Conservation (phyloP, 2,797 vertebrate genomes). For the Tapera naevia region DNA sequence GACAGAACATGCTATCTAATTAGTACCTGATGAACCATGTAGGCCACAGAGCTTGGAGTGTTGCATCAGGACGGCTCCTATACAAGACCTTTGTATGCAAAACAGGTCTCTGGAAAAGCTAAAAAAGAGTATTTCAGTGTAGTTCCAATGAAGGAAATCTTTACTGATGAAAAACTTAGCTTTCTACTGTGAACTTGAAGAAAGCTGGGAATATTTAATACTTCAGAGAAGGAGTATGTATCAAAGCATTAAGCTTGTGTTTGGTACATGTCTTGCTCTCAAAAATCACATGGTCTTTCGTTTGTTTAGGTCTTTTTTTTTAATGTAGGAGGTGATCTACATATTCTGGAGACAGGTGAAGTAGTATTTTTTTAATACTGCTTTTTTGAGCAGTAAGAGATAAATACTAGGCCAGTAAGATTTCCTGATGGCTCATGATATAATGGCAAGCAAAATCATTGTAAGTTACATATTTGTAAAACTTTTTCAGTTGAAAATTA, state of each 20-base stretch:
- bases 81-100: slow-evolving; percentile 29
- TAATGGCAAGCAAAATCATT: background rate
- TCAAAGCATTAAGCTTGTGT: background rate
- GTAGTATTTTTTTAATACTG: background rate
- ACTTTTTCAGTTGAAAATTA: background rate
- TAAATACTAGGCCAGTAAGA: background rate
- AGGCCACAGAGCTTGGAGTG: slow-evolving; percentile 64
- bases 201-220: background rate
- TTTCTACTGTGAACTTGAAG: background rate
- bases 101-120: slow-evolving; percentile 27
- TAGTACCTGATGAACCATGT: slow-evolving; percentile 76
- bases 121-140: background rate
- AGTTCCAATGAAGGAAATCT: background rate
- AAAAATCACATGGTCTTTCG: background rate
- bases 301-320: background rate
- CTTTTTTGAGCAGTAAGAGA: background rate
- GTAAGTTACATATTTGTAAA: background rate
- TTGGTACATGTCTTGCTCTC: background rate
- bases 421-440: background rate
- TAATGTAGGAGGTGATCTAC: background rate
- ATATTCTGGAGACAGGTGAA: background rate
- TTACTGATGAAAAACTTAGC: background rate
- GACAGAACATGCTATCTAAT: slow-evolving; percentile 79
- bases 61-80: slow-evolving; percentile 27
- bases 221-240: background rate